A percentile compares a stretch with the other conserved stretches of the same genome.
These are phyloP conservation scores for Ips typographus DNA, from an alignment of 1,140 invertebrate species.

Conservation along the genomic window DNA sequence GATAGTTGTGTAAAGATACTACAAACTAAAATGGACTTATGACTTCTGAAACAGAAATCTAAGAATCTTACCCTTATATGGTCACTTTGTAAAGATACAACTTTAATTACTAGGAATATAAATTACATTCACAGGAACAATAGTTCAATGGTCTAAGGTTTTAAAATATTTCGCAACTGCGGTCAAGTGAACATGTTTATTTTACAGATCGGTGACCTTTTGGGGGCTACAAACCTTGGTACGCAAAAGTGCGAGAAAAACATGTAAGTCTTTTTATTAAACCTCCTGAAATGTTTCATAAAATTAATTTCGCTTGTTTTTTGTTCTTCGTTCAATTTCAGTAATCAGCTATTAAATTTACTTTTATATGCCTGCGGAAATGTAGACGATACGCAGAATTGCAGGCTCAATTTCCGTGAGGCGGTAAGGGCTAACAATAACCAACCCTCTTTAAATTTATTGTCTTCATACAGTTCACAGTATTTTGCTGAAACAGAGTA, in stretches of 20 bases:
- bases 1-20: background rate
- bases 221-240: constrained; percentile 23
- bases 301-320: background rate
- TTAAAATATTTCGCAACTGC: constrained; percentile 20
- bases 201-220: constrained; percentile 26
- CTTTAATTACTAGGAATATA: background rate
- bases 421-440: constrained; percentile 37
- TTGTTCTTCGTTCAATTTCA: background rate
- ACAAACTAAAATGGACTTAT: background rate
- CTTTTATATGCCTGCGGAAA: constrained; percentile 37
- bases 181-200: constrained; percentile 19
- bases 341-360: constrained; percentile 30
- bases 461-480: constrained; percentile 30
- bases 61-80: background rate
- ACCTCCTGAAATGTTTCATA: background rate
- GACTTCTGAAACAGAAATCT: background rate
- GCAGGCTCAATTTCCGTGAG: constrained; percentile 16
- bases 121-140: background rate
- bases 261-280: constrained; percentile 15
- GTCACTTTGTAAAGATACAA: background rate
- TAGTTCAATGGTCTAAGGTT: constrained; percentile 14
- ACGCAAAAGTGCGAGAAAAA: constrained; percentile 27
- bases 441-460: constrained; percentile 35
- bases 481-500: constrained; percentile 40
- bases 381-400: constrained; percentile 27